Evolutionary conservation across 2,113 vertebrate species (phyloP).

Genomic region (Phalacrocorax pelagicus): DNA sequence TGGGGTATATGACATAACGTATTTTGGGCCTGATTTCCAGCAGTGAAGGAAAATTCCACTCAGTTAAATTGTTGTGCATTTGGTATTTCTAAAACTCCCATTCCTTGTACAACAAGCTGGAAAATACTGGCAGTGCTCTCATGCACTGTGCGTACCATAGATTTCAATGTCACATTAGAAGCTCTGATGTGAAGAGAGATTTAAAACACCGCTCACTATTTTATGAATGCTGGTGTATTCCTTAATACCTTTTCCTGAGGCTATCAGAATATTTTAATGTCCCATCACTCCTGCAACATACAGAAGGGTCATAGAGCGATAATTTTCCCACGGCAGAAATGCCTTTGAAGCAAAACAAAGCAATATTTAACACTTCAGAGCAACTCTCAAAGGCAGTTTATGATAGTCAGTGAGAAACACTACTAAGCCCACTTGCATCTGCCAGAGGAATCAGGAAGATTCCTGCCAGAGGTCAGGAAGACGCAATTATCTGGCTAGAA

Average conservation of each 20-base stretch:
- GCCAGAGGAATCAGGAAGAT: neutral
- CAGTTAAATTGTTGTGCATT: neutral
- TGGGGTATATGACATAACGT: neutral
- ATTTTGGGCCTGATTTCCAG: neutral
- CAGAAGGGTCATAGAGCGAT: neutral
- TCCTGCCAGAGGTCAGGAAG: neutral
- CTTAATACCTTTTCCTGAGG: neutral
- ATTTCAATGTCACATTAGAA: neutral
- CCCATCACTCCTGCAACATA: neutral
- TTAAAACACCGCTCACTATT: neutral
- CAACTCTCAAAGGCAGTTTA: neutral
- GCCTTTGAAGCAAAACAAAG: conserved; percentile 30
- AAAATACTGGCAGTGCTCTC: neutral
- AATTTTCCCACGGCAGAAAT: neutral
- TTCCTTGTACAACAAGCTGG: neutral
- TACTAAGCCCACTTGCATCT: neutral
- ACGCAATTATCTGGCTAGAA: neutral
- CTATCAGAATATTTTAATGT: conserved; percentile 15
- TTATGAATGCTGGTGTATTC: neutral
- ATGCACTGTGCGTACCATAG: neutral
- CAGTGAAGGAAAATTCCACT: neutral
- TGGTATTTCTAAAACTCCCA: neutral
- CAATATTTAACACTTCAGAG: conserved; percentile 31
- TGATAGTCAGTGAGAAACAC: neutral
- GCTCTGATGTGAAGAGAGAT: neutral